A percentile compares a stretch with the other conserved stretches of the same genome.
These are phyloP conservation scores for Apis florea DNA, from an alignment of 1,140 invertebrate genomes.

Conservation along the genomic window DNA sequence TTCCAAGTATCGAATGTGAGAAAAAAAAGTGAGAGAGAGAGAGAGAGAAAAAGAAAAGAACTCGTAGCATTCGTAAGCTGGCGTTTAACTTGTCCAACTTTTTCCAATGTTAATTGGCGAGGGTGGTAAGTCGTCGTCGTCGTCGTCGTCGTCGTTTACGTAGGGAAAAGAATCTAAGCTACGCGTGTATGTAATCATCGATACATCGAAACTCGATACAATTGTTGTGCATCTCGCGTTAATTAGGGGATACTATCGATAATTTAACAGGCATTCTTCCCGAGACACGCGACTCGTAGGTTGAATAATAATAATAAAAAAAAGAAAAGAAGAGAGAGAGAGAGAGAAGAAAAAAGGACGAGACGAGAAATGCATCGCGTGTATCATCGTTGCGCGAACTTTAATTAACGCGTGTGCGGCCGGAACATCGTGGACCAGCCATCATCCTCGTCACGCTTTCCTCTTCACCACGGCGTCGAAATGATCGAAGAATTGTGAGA, in stretches of 20 bases:
- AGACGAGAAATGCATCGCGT: conserved; percentile 29
- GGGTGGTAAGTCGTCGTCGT: not conserved
- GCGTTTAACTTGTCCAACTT: not conserved
- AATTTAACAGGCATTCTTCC: conserved; percentile 39
- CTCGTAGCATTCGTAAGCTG: too few relatives aligned
- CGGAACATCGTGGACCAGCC: conserved; percentile 14
- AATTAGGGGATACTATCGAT: conserved; percentile 37
- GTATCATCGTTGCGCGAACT: conserved; percentile 4
- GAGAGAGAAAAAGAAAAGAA: too few relatives aligned
- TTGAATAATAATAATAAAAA: too few relatives aligned
- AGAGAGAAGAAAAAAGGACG: not conserved
- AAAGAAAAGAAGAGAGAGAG: too few relatives aligned
- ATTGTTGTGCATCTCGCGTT: not conserved
- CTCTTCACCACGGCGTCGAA: conserved; percentile 29
- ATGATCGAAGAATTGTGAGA: conserved; percentile 37
- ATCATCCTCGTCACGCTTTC: conserved; percentile 41
- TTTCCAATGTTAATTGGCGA: conserved; percentile 2
- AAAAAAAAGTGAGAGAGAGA: too few relatives aligned
- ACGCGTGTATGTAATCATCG: not conserved
- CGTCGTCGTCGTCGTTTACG: not conserved
- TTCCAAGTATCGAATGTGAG: not conserved
- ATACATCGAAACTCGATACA: not conserved
- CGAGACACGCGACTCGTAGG: not conserved
- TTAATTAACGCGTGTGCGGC: conserved; percentile 44
- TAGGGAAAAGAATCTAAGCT: not conserved